Evolutionary conservation across 2,888 invertebrate species (phyloP).

Genomic region (Leptopilina drosophilae): DNA sequence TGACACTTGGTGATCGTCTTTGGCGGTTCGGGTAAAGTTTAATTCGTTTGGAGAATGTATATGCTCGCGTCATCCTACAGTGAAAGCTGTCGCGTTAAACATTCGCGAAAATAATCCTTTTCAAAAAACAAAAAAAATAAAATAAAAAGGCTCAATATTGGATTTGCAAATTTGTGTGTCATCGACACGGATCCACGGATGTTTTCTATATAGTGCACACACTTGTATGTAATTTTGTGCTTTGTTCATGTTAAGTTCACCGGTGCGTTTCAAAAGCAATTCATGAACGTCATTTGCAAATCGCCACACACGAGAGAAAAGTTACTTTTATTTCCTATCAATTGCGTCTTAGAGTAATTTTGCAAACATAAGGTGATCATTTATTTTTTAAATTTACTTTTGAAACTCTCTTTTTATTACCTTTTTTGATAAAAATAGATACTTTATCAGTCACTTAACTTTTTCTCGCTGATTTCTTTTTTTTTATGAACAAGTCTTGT

Average conservation of each 20-base stretch:
- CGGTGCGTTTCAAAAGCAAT: not conserved
- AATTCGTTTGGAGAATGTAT: constrained; percentile 37
- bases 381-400: not conserved
- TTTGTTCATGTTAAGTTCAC: constrained; percentile 13
- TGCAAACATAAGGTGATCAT: constrained; percentile 14
- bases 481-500: not conserved
- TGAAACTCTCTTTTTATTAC: not conserved
- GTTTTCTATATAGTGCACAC: not conserved
- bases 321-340: not conserved
- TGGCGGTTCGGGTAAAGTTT: constrained; percentile 59
- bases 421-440: not conserved
- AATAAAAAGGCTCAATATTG: not conserved
- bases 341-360: not conserved
- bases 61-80: constrained; percentile 44
- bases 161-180: constrained; percentile 2
- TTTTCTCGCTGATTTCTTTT: not conserved
- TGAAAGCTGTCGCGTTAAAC: constrained; percentile 52
- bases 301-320: constrained; percentile 25
- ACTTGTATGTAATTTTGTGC: constrained; percentile 22
- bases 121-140: not conserved
- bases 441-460: not conserved
- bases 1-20: constrained; percentile 72
- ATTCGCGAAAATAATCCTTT: constrained; percentile 1
- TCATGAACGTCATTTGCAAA: constrained; percentile 17
- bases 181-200: constrained; percentile 20